These are phyloP conservation scores for Nemurella pictetii DNA, from an alignment of 2,888 invertebrate genomes.

Conservation along the genomic window DNA sequence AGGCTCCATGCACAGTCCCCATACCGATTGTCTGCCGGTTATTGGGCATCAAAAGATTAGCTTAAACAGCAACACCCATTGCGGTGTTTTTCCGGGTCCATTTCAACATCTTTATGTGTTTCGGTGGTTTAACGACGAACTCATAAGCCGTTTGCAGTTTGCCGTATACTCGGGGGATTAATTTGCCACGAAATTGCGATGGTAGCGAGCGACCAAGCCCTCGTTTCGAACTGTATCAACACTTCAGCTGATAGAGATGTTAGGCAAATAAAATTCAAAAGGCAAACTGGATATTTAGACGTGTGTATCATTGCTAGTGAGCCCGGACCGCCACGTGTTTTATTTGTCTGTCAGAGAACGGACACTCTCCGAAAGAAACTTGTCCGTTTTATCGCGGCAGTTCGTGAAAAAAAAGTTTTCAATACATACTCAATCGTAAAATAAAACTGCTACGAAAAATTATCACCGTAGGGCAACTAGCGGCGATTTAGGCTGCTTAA, in stretches of 20 bases:
- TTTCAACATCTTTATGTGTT: not conserved
- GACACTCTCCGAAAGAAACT: too few species aligned
- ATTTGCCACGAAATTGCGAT: not conserved
- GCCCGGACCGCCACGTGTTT: too few species aligned
- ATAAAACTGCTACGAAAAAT: too few species aligned
- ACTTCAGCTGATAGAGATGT: not conserved
- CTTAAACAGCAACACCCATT: not conserved
- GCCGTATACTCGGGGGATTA: not conserved
- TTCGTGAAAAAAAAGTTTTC: too few species aligned
- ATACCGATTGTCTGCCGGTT: not conserved
- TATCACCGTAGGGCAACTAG: too few species aligned
- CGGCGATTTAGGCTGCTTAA: too few species aligned
- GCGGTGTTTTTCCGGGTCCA: not conserved
- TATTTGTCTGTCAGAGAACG: too few species aligned
- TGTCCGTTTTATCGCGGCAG: too few species aligned
- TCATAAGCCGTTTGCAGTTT: too few species aligned
- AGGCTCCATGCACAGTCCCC: not conserved
- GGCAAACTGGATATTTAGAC: too few species aligned
- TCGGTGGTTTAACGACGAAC: not conserved
- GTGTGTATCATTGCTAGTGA: too few species aligned
- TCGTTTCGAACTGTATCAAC: not conserved
- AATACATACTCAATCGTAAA: too few species aligned
- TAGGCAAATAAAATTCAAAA: not conserved
- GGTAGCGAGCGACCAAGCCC: not conserved
- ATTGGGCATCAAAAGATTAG: not conserved